Percentiles rank a stretch among this genome's conserved stretches.
Evolutionary conservation across 2,888 invertebrate genomes (phyloP).

Genomic region (Hydraecia micacea): DNA sequence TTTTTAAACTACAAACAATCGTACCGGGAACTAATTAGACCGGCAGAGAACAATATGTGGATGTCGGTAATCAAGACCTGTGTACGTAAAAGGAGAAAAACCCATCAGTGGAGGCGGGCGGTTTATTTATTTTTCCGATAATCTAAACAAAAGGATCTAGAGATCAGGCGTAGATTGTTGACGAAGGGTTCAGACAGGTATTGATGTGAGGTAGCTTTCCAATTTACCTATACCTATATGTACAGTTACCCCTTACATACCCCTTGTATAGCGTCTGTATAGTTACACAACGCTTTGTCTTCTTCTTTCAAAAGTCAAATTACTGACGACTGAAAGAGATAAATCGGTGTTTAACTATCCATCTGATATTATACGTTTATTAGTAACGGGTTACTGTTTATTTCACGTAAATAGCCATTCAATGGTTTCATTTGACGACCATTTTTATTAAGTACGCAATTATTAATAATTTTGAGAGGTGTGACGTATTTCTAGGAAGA

Average conservation of each 20-base stretch:
- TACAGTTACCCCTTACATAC: background rate
- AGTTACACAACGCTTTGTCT: too few species aligned
- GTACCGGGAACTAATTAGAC: constrained; percentile 39
- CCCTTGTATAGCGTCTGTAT: too few species aligned
- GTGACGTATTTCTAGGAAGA: background rate
- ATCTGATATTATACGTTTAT: too few species aligned
- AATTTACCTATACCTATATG: background rate
- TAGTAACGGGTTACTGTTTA: background rate
- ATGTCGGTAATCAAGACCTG: constrained; percentile 30
- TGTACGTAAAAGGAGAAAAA: constrained; percentile 19
- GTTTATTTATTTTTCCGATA: constrained; percentile 5
- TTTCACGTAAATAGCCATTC: background rate
- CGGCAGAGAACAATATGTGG: constrained; percentile 34
- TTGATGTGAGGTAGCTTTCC: background rate
- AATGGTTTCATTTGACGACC: background rate
- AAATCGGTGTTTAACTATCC: too few species aligned
- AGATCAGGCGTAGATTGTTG: background rate
- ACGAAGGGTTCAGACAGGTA: background rate
- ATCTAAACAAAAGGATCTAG: constrained; percentile 30
- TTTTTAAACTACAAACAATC: constrained; percentile 28
- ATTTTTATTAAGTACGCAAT: background rate
- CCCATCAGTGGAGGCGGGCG: background rate
- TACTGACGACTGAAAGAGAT: too few species aligned
- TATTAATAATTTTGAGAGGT: background rate
- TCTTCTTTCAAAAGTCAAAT: too few species aligned